Percentiles rank a stretch among this genome's conserved stretches.
Conservation (phyloP, 2,888 invertebrate species). For the Lomographa bimaculata region DNA sequence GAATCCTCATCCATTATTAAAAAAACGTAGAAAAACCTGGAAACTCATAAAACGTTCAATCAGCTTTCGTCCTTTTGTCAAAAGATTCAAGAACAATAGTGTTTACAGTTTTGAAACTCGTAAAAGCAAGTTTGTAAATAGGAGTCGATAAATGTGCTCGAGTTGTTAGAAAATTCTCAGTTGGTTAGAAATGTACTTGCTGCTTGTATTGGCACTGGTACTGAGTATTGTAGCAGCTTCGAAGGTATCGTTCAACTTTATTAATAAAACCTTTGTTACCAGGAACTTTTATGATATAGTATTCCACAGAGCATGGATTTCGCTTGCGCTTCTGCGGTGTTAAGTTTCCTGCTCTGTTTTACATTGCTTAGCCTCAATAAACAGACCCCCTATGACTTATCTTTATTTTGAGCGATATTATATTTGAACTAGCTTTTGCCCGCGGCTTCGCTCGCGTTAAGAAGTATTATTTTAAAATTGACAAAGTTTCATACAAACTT, state of each 20-base stretch:
- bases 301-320: too few relatives aligned
- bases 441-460: too few relatives aligned
- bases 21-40: constrained; percentile 6
- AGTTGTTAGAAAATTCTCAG: constrained; percentile 4
- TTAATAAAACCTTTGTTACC: too few relatives aligned
- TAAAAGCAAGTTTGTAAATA: constrained; percentile 17
- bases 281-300: too few relatives aligned
- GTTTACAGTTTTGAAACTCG: constrained; percentile 9
- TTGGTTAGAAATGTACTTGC: constrained; percentile 11
- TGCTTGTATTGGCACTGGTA: constrained; percentile 7
- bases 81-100: constrained; percentile 19
- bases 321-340: too few relatives aligned
- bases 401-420: too few relatives aligned
- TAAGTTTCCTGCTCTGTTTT: too few relatives aligned
- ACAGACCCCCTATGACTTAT: too few relatives aligned
- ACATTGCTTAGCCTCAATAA: too few relatives aligned
- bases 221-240: constrained; percentile 5
- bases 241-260: constrained; percentile 16
- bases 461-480: too few relatives aligned
- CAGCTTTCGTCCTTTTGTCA: neutral
- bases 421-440: too few relatives aligned
- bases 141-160: constrained; percentile 3
- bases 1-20: constrained; percentile 3
- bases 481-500: too few relatives aligned
- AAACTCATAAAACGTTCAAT: constrained; percentile 3